phyloP scores from a whole-genome alignment of 2,888 invertebrate species.

The Volucella zonaria region DNA sequence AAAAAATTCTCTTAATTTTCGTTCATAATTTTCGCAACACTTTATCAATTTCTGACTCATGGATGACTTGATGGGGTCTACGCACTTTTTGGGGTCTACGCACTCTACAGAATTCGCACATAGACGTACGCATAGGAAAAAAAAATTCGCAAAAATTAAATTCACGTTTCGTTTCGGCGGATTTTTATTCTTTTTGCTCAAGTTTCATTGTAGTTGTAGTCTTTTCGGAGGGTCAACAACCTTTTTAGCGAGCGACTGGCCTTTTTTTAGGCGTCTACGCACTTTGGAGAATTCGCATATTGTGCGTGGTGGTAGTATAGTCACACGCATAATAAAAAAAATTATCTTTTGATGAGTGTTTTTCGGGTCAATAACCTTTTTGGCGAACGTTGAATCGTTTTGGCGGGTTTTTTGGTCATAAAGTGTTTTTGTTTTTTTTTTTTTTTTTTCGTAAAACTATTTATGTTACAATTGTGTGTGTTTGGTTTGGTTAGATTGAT shows the following conservation, averaged over 20 bases:
- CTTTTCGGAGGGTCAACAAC: conserved; percentile 45
- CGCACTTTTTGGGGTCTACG: conserved; percentile 67
- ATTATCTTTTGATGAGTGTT: conserved; percentile 42
- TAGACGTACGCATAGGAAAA: conserved; percentile 26
- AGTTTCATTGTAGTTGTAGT: conserved; percentile 30
- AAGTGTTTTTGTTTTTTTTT: conserved; percentile 25
- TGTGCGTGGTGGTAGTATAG: conserved; percentile 44
- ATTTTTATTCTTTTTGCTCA: not conserved
- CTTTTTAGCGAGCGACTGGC: conserved; percentile 58
- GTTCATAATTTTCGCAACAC: not conserved
- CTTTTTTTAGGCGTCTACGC: not conserved
- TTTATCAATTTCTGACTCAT: conserved; percentile 36
- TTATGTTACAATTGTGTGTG: conserved; percentile 24
- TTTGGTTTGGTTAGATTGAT: conserved; percentile 39
- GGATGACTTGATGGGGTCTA: conserved; percentile 16
- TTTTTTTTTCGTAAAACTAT: conserved; percentile 22
- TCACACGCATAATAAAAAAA: not conserved
- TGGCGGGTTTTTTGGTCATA: conserved; percentile 19
- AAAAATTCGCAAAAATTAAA: conserved; percentile 42
- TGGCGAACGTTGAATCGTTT: conserved; percentile 47
- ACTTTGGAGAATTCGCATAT: conserved; percentile 44
- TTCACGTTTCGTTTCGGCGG: conserved; percentile 21
- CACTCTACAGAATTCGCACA: conserved; percentile 61
- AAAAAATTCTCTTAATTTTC: conserved; percentile 40
- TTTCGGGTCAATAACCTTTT: conserved; percentile 62